Percentiles rank a stretch among this genome's conserved stretches.
Conservation (phyloP, 2,888 invertebrate genomes). For the Microctonus brassicae region DNA sequence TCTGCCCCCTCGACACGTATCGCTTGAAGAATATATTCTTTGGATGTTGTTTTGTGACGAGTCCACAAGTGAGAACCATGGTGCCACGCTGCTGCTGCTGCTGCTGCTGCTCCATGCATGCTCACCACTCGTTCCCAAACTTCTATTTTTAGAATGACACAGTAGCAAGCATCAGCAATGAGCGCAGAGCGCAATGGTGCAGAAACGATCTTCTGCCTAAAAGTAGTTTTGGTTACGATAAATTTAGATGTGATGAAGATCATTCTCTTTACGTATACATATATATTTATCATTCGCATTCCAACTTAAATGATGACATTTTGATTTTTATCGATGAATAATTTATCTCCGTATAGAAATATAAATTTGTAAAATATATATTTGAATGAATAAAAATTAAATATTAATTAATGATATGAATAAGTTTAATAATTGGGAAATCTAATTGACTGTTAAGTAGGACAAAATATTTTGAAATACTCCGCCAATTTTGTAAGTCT, state of each 20-base stretch:
- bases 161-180: slow-evolving; percentile 64
- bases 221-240: slow-evolving; percentile 43
- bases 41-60: slow-evolving; percentile 1
- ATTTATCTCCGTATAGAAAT: background rate
- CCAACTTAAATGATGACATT: background rate
- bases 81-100: slow-evolving; percentile 14
- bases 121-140: slow-evolving; percentile 36
- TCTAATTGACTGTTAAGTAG: too few species aligned
- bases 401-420: too few species aligned
- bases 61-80: background rate
- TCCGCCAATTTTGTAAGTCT: too few species aligned
- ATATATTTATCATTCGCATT: background rate
- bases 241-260: background rate
- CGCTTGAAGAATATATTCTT: slow-evolving; percentile 53
- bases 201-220: slow-evolving; percentile 55
- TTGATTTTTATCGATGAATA: background rate
- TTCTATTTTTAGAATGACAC: slow-evolving; percentile 67
- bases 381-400: too few species aligned
- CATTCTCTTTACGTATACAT: background rate
- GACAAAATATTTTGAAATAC: too few species aligned
- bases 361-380: background rate
- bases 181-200: slow-evolving; percentile 44
- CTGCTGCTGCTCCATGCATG: slow-evolving; percentile 31
- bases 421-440: too few species aligned
- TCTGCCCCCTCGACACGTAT: slow-evolving; percentile 36